Evolutionary conservation across 2,888 invertebrate species (phyloP).

Genomic region (Pristionchus mayeri): DNA sequence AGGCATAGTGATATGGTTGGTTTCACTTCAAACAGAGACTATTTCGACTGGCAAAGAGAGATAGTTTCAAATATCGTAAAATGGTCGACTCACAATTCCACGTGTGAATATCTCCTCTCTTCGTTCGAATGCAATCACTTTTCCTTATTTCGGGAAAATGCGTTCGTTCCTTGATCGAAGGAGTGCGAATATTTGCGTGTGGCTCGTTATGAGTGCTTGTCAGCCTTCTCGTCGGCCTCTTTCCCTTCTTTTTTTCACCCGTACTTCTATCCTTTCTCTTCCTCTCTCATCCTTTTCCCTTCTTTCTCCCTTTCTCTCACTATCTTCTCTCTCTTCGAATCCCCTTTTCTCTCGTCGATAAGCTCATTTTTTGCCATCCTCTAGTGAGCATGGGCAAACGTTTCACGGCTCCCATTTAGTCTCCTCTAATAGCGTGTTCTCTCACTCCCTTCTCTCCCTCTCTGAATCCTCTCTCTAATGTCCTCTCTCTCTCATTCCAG

Average conservation of each 20-base stretch:
- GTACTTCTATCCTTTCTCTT: not conserved
- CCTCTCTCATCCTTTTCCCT: not conserved
- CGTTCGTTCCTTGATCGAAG: not conserved
- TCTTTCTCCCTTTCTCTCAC: slow-evolving; percentile 43
- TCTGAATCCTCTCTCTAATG: not conserved
- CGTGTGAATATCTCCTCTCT: not conserved
- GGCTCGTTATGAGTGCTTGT: slow-evolving; percentile 19
- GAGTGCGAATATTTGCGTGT: not conserved
- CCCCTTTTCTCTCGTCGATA: not conserved
- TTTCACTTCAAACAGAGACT: not conserved
- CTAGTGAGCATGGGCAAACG: slow-evolving; percentile 13
- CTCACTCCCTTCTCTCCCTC: not conserved
- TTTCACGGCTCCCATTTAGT: slow-evolving; percentile 19
- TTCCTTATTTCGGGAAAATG: not conserved
- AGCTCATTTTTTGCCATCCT: slow-evolving; percentile 11
- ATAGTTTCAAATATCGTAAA: not conserved
- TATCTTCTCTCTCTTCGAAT: not conserved
- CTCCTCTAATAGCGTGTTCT: slow-evolving; percentile 3
- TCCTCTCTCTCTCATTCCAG: slow-evolving; percentile 18
- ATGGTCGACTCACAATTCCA: not conserved
- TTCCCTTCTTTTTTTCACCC: not conserved
- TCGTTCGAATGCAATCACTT: not conserved
- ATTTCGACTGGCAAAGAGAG: not conserved
- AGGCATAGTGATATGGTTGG: not conserved
- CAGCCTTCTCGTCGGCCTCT: slow-evolving; percentile 6